Evolutionary conservation across 1,140 invertebrate species (phyloP), one percentile per base, ranked within the genome.

Genomic region (Temnothorax curvispinosus): DNA sequence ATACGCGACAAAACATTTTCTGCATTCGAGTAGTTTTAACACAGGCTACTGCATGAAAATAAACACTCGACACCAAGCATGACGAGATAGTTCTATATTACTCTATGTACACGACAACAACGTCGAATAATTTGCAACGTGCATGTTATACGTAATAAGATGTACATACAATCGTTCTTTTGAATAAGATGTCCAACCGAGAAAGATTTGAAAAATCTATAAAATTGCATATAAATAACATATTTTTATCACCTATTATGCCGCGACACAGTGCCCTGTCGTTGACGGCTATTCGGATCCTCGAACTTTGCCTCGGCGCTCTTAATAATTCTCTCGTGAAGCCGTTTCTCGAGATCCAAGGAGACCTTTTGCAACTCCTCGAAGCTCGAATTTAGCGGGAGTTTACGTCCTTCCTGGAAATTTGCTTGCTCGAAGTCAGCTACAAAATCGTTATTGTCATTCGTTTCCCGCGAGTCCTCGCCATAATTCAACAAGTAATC

Each of bases 331-430:
- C 91, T 89, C 77, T 94, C 93, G 67, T 93, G 94, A 13, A 94
- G 87, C 11, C 91, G 88, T 88, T 93, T 94, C 62, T 94, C 93
- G 8, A 95, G 90, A 78, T 94, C 94, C 27, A 90, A 86, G n/a
- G 94, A 93, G 50, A 91, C 91, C 80, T 93, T 93, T 56, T 92
- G 90, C 47, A 94, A 62, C 65, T 94, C 91, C 50, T 93, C 92
- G 69, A 94, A 86, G 41, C 69, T 90, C 27, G 89, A 88, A 41
- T 90, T 86, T 50, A 86, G 69, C 2, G 35, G 7, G 27, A 69
- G 54, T 35, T 89, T 87, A 32, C 56, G 69, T 21, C 21, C 72
- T 35, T 84, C 78, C 18, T 74, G 72, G 35, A 90, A 90, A 35
- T 90, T 85, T 27, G 85, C 88, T 18, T 75, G 75, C 13, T 77